Conservation (phyloP, 2,888 invertebrate genomes). For the Chaitophorus viminalis region DNA sequence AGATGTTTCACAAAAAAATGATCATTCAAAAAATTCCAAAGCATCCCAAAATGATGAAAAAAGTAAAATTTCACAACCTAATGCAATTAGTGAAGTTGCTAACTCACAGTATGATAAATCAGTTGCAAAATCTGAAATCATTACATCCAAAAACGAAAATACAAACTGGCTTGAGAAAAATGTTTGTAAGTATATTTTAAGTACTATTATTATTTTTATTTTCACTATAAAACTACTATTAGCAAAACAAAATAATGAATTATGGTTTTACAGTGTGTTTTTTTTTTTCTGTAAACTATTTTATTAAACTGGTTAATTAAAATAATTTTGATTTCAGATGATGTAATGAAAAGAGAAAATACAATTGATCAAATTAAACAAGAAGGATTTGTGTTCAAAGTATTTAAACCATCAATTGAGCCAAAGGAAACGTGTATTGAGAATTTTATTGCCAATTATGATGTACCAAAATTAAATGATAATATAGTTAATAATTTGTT, state of each 20-base stretch:
- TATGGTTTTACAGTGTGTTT: no score
- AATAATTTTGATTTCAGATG: background rate
- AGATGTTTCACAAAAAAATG: background rate
- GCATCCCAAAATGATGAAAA: background rate
- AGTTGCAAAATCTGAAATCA: background rate
- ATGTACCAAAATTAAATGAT: constrained; percentile 28
- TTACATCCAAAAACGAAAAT: background rate
- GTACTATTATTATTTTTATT: background rate
- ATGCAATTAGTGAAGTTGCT: no score
- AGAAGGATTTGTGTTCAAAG: constrained; percentile 58
- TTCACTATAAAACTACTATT: no score
- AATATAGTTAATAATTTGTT: background rate
- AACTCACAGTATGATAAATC: background rate
- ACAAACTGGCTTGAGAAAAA: constrained; percentile 7
- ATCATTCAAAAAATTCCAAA: constrained; percentile 22
- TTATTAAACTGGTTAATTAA: background rate
- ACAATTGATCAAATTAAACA: constrained; percentile 41
- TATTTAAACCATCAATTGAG: constrained; percentile 20
- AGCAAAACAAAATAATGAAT: no score
- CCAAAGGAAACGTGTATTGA: background rate
- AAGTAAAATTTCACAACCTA: background rate
- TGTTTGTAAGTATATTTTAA: constrained; percentile 20
- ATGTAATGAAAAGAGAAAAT: constrained; percentile 34
- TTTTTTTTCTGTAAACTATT: no score
- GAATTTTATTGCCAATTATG: background rate